Evolutionary conservation across 2,797 vertebrate genomes (phyloP), one percentile per base, ranked within the genome.

Genomic region (Morelia viridis): DNA sequence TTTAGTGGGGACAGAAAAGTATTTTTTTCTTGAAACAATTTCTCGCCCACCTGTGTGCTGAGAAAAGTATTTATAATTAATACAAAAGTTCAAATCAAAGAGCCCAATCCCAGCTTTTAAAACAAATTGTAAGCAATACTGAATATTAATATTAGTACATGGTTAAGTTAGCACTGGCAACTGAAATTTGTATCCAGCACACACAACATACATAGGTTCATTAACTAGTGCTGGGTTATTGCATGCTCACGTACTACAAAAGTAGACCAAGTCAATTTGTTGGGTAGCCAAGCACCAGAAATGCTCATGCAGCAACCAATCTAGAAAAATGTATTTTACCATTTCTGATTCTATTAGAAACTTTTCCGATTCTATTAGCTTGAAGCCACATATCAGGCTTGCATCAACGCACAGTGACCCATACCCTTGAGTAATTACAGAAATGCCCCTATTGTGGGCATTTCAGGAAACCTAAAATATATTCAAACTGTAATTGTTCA

Each of bases 231-330:
- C 12, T 56, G 87, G 87, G 35, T 88, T 84, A 61, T 2, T 24
- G 41, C 24, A 57, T 26, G 12, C 89, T 94, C 94, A 60, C 94
- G 93, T 93, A 94, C 64, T 92, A 89, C 91, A 89, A 93, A 64
- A 92, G 65, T 46, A 91, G 68, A 87, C 91, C 22, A 93, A 94
- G 96, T 93, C 87, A 85, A 89, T 94, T 94, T 94, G 65, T 93
- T 93, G 92, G 94, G 92, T 91, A 95, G 92, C 91, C 93, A 92
- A 95, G 84, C 89, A 94, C 85, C n/a, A 87, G 58, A 80, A 90
- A 90, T 87, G 31, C 31, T 84, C 60, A 65, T 84, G 89, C 46
- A 88, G 35, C 19, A 11, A 62, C 83, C 65, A 87, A 64, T 90
- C 68, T 87, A 83, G 60, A 60, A 88, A 90, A 90, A 92, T 88